Percentiles rank a stretch among this genome's conserved stretches.
phyloP scores from a whole-genome alignment of 2,888 invertebrate species.

The Rhimphoctona megacephalus region DNA sequence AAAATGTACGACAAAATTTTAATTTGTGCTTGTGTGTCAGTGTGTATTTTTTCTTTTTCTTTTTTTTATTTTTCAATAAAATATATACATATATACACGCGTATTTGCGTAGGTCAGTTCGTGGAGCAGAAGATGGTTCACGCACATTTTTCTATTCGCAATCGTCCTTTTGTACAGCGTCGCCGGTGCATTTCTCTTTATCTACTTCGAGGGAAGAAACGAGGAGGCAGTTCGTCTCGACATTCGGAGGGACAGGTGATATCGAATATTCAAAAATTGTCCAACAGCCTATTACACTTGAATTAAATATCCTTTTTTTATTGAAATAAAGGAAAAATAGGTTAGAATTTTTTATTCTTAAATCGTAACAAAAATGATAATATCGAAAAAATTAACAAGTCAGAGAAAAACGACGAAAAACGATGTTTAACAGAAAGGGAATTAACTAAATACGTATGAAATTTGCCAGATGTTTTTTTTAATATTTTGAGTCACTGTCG shows the following conservation, averaged over 20 bases:
- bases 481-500: too few species aligned
- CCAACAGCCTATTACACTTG: not conserved
- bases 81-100: not conserved
- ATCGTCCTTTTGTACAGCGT: constrained; percentile 92
- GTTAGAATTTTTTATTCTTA: too few species aligned
- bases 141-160: constrained; percentile 93
- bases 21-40: not conserved
- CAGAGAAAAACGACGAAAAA: too few species aligned
- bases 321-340: too few species aligned
- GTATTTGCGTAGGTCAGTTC: constrained; percentile 85
- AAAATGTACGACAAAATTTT: not conserved
- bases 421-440: too few species aligned
- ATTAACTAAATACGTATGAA: too few species aligned
- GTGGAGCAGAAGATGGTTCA: constrained; percentile 94
- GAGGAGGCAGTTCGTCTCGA: constrained; percentile 81
- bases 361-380: too few species aligned
- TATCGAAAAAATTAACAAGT: too few species aligned
- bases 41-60: not conserved
- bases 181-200: constrained; percentile 93
- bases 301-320: not conserved
- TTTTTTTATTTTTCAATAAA: too few species aligned
- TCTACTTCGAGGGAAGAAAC: constrained; percentile 89
- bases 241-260: constrained; percentile 81
- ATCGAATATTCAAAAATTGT: not conserved
- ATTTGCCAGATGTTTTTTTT: too few species aligned